These are phyloP conservation scores for Trissonchulus latispiculum DNA, from an alignment of 2,888 invertebrate species.

Conservation along the genomic window DNA sequence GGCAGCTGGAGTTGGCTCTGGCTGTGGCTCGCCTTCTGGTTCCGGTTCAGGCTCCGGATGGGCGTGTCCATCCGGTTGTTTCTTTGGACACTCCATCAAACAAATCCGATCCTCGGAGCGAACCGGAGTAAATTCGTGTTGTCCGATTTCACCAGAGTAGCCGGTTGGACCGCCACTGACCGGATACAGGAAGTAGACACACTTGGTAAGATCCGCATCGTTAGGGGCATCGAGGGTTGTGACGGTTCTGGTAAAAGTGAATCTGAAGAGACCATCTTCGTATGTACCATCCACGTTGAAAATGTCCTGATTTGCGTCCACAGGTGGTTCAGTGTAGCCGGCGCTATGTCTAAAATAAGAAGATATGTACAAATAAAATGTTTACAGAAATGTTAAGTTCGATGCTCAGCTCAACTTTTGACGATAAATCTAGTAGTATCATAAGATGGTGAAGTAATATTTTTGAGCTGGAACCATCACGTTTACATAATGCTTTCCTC, in stretches of 20 bases:
- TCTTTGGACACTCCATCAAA: constrained; percentile 1
- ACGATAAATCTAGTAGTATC: no score
- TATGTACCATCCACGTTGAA: constrained; percentile 17
- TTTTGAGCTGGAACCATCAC: no score
- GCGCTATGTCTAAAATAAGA: constrained; percentile 34
- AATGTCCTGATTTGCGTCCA: constrained; percentile 33
- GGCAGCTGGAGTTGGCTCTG: not conserved
- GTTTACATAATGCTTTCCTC: no score
- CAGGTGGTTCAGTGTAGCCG: constrained; percentile 36
- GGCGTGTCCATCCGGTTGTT: not conserved
- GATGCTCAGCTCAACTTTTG: no score
- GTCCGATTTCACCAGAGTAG: not conserved
- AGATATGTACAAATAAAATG: no score
- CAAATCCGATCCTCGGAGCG: not conserved
- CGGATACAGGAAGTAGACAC: constrained; percentile 36
- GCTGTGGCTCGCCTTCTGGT: not conserved
- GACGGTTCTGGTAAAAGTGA: not conserved
- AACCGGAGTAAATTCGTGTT: not conserved
- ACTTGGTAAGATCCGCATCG: constrained; percentile 15
- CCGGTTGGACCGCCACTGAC: not conserved
- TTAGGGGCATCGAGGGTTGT: not conserved
- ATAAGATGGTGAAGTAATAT: no score
- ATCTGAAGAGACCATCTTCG: constrained; percentile 10
- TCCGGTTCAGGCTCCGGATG: constrained; percentile 2
- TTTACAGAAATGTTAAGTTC: no score